phyloP scores from a whole-genome alignment of 1,140 invertebrate genomes.

The Euwallacea similis region DNA sequence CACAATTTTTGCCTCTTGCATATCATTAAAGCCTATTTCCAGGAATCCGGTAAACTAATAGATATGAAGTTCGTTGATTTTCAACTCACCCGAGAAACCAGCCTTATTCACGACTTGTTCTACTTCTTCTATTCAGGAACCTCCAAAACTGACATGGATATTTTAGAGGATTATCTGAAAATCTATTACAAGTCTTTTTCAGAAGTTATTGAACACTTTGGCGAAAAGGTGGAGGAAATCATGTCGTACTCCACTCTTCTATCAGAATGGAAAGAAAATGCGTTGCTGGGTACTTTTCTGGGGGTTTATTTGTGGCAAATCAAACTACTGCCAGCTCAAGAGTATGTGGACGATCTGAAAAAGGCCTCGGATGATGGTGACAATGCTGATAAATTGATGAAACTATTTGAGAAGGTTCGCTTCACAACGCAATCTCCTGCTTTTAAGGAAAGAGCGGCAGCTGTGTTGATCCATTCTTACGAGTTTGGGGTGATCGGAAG shows the following conservation, averaged over 20 bases:
- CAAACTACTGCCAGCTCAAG: slow-evolving; percentile 16
- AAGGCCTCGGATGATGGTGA: background rate
- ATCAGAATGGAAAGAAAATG: slow-evolving; percentile 51
- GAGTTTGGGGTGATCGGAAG: slow-evolving; percentile 14
- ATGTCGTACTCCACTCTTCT: slow-evolving; percentile 54
- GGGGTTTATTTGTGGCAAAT: slow-evolving; percentile 24
- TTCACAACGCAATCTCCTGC: background rate
- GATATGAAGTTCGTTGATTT: slow-evolving; percentile 57
- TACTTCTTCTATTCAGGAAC: slow-evolving; percentile 62
- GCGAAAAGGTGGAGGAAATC: slow-evolving; percentile 53
- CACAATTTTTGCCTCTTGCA: slow-evolving; percentile 39
- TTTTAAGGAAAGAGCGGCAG: slow-evolving; percentile 6
- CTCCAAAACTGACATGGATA: slow-evolving; percentile 54
- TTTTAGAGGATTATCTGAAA: slow-evolving; percentile 56
- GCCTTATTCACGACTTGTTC: slow-evolving; percentile 61
- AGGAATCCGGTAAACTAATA: slow-evolving; percentile 16
- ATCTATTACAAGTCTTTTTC: slow-evolving; percentile 59
- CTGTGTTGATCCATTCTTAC: slow-evolving; percentile 18
- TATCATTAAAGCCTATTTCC: slow-evolving; percentile 13
- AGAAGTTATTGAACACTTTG: slow-evolving; percentile 50
- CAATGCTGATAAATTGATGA: background rate
- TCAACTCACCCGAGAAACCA: slow-evolving; percentile 59
- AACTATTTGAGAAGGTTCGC: background rate
- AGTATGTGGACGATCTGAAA: background rate
- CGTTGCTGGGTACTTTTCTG: slow-evolving; percentile 47